Evolutionary conservation across 1,140 invertebrate genomes (phyloP).

Genomic region (Nephotettix cincticeps): DNA sequence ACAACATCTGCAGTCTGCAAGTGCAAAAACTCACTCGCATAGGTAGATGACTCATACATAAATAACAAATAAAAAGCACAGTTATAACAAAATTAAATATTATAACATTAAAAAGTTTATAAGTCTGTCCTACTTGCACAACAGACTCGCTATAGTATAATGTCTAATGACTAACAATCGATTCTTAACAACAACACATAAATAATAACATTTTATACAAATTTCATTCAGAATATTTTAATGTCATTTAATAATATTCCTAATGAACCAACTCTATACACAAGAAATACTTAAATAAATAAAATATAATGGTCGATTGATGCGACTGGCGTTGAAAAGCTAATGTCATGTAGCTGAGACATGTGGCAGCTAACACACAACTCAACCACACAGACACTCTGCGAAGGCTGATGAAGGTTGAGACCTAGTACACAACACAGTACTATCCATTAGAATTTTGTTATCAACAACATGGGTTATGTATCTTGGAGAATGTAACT

Average conservation of each 20-base stretch:
- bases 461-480: too few relatives aligned
- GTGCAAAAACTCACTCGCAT: too few relatives aligned
- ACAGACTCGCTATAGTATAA: neutral
- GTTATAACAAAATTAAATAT: neutral
- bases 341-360: neutral
- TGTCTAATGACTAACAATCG: neutral
- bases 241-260: constrained; percentile 17
- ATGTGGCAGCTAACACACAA: neutral
- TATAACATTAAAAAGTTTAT: neutral
- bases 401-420: neutral
- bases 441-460: too few relatives aligned
- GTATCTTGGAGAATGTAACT: too few relatives aligned
- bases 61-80: neutral
- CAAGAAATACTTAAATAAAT: constrained; percentile 21
- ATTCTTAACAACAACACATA: constrained; percentile 20
- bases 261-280: constrained; percentile 22
- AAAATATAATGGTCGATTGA: constrained; percentile 11
- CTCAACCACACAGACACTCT: neutral
- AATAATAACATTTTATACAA: constrained; percentile 18
- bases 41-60: neutral
- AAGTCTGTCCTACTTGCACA: neutral
- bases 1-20: too few relatives aligned
- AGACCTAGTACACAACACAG: neutral
- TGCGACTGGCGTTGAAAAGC: neutral
- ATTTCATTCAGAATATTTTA: constrained; percentile 21